phyloP scores from a whole-genome alignment of 2,113 vertebrate genomes.

The Lepus americanus region DNA sequence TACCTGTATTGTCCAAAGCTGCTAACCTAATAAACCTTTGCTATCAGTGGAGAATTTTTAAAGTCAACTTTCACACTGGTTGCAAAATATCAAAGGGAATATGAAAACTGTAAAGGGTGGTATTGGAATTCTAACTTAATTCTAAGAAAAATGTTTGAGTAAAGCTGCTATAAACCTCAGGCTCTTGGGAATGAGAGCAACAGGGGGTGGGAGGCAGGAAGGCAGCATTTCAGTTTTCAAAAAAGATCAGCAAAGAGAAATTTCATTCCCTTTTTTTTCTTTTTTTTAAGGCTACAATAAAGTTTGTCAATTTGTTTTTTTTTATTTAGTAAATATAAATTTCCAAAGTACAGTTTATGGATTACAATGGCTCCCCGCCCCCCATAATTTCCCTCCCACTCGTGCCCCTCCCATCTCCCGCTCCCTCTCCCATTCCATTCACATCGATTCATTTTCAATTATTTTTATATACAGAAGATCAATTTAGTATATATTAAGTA shows the following conservation, averaged over 20 bases:
- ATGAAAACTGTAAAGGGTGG: slow-evolving; percentile 47
- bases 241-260: slow-evolving; percentile 44
- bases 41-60: slow-evolving; percentile 53
- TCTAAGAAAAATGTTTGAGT: slow-evolving; percentile 53
- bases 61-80: slow-evolving; percentile 54
- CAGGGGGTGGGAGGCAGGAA: neutral
- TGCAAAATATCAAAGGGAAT: slow-evolving; percentile 71
- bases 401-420: too few species aligned
- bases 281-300: neutral
- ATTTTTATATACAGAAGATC: too few species aligned
- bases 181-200: neutral
- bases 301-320: slow-evolving; percentile 36
- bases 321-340: too few species aligned
- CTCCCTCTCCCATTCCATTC: too few species aligned
- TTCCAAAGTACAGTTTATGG: too few species aligned
- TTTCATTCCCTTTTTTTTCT: neutral
- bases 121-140: slow-evolving; percentile 57
- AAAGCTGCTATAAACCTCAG: slow-evolving; percentile 30
- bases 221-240: slow-evolving; percentile 13
- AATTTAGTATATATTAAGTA: too few species aligned
- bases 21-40: slow-evolving; percentile 22
- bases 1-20: slow-evolving; percentile 1
- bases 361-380: too few species aligned
- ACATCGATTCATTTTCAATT: too few species aligned
- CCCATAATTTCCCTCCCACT: too few species aligned